Conservation (phyloP, 2,888 invertebrate species). For the Sesamia inferens region DNA sequence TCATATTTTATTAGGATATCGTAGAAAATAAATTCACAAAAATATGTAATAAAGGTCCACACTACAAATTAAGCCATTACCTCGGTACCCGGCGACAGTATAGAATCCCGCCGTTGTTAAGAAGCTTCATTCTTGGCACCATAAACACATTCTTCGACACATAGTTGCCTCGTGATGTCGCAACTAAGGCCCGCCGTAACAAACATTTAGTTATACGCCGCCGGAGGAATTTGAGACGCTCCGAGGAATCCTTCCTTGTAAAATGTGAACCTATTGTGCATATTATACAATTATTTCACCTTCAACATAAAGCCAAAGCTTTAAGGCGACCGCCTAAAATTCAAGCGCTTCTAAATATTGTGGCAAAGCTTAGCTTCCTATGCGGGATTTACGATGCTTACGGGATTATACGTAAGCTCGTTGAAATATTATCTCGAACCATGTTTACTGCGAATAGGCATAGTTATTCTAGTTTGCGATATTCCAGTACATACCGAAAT, state of each 20-base stretch:
- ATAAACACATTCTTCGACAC: conserved; percentile 89
- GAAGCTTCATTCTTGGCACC: conserved; percentile 87
- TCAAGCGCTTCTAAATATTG: conserved; percentile 79
- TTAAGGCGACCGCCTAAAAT: conserved; percentile 74
- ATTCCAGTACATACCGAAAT: conserved; percentile 44
- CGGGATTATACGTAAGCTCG: conserved; percentile 77
- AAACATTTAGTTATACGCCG: conserved; percentile 79
- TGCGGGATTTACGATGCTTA: conserved; percentile 80
- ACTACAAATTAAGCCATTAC: conserved; percentile 67
- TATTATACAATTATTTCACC: conserved; percentile 81
- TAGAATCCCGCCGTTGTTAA: conserved; percentile 74
- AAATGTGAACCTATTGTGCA: conserved; percentile 74
- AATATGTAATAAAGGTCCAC: conserved; percentile 33
- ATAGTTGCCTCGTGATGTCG: conserved; percentile 86
- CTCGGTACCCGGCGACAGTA: conserved; percentile 61
- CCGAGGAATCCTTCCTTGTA: conserved; percentile 80
- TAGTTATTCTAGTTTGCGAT: conserved; percentile 45
- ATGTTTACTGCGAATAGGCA: conserved; percentile 58
- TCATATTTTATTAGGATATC: conserved; percentile 9
- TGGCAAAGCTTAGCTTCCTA: conserved; percentile 78
- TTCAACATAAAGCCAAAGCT: conserved; percentile 78
- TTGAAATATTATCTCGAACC: conserved; percentile 71
- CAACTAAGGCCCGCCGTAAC: conserved; percentile 82
- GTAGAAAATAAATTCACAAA: conserved; percentile 21
- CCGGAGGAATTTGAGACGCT: conserved; percentile 83